A percentile compares a stretch with the other conserved stretches of the same genome.
Conservation (phyloP, 1,140 invertebrate species). For the Drosophila oshimai region DNA sequence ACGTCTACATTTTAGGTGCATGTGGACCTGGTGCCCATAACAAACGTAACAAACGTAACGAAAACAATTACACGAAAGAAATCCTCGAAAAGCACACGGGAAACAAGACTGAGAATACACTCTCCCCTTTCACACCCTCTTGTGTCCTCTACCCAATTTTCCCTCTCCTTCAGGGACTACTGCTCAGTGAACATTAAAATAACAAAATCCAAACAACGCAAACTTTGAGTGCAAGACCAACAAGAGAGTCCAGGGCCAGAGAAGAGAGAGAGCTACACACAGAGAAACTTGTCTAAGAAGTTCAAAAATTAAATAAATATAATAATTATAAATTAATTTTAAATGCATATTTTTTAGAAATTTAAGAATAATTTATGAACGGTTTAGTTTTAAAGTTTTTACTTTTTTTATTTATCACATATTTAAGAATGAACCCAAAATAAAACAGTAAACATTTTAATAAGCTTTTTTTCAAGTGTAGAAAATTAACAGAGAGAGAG, state of each 20-base stretch:
- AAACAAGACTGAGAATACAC: constrained; percentile 46
- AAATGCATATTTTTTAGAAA: no score
- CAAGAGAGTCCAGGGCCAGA: constrained; percentile 26
- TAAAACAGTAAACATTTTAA: no score
- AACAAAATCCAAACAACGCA: constrained; percentile 80
- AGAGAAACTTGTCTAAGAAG: neutral
- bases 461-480: neutral
- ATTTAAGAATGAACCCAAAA: no score
- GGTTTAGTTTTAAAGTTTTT: no score
- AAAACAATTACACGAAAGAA: constrained; percentile 78
- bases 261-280: neutral
- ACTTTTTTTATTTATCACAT: no score
- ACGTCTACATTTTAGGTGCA: constrained; percentile 65
- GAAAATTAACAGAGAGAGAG: neutral
- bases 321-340: no score
- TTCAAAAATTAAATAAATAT: no score
- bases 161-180: constrained; percentile 7
- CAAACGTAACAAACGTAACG: constrained; percentile 76
- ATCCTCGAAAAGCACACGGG: constrained; percentile 71
- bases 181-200: constrained; percentile 64
- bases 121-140: neutral
- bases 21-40: constrained; percentile 68
- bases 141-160: neutral
- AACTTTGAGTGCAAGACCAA: constrained; percentile 71
- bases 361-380: neutral